Evolutionary conservation across 1,140 invertebrate genomes (phyloP).

Genomic region (Macrobrachium rosenbergii): DNA sequence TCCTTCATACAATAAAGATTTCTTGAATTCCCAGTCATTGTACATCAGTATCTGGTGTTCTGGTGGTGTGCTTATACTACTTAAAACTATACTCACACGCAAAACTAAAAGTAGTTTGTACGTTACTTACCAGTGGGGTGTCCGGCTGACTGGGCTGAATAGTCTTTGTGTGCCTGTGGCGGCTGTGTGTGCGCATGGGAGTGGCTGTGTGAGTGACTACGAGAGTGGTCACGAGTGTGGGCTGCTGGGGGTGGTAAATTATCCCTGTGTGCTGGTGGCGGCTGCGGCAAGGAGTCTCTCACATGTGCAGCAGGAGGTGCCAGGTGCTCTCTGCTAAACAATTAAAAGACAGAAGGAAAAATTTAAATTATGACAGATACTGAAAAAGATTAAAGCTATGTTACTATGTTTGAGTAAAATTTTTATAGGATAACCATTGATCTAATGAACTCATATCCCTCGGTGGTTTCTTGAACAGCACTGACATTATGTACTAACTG

Average conservation of each 20-base stretch:
- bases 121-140: slow-evolving; percentile 56
- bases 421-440: too few species aligned
- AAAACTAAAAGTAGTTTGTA: background rate
- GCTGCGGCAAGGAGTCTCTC: slow-evolving; percentile 49
- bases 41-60: background rate
- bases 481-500: too few species aligned
- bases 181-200: slow-evolving; percentile 57
- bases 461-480: too few species aligned
- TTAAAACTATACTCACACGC: background rate
- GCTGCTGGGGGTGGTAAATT: slow-evolving; percentile 56
- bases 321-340: slow-evolving; percentile 54
- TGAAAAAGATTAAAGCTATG: too few species aligned
- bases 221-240: slow-evolving; percentile 56
- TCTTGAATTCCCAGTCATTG: too few species aligned
- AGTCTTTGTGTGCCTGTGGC: slow-evolving; percentile 66
- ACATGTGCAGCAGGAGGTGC: slow-evolving; percentile 55
- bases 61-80: background rate
- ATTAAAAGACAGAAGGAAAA: background rate
- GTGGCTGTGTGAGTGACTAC: slow-evolving; percentile 58
- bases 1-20: too few species aligned
- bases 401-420: too few species aligned
- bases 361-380: background rate
- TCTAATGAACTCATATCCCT: too few species aligned
- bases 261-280: slow-evolving; percentile 53
- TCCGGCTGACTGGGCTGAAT: slow-evolving; percentile 47